Conservation (phyloP, 2,113 vertebrate genomes). For the Abramis brama region DNA sequence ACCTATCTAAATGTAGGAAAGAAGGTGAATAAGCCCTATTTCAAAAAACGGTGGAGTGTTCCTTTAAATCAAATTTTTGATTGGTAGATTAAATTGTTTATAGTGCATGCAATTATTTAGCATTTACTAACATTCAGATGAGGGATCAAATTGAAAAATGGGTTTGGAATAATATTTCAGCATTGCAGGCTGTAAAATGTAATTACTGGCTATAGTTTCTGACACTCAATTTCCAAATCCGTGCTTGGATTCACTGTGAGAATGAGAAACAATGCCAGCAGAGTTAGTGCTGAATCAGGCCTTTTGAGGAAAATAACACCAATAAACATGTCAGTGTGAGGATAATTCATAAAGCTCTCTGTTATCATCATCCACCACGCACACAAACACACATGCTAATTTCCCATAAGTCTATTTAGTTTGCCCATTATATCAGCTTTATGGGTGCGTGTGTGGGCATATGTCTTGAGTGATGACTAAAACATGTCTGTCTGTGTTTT, state of each 20-base stretch:
- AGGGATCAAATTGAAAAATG: conserved; percentile 16
- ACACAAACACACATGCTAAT: neutral
- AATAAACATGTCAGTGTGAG: conserved; percentile 38
- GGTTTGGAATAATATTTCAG: neutral
- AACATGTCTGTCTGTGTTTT: neutral
- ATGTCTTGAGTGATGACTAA: neutral
- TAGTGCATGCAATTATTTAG: neutral
- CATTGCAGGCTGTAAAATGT: neutral
- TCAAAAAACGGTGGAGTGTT: no score
- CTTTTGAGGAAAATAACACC: conserved; percentile 13
- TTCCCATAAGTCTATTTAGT: conserved; percentile 22
- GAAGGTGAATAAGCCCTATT: no score
- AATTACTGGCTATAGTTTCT: conserved; percentile 27
- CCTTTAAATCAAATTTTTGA: neutral
- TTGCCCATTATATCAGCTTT: conserved; percentile 18
- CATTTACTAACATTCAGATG: neutral
- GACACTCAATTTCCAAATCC: conserved; percentile 30
- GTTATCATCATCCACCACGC: conserved; percentile 7
- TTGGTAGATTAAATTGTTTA: neutral
- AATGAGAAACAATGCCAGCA: neutral
- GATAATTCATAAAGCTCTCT: conserved; percentile 32
- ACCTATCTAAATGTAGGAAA: no score
- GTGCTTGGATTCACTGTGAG: conserved; percentile 20
- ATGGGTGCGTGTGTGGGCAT: neutral
- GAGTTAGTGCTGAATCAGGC: conserved; percentile 35